Base-by-base conservation (phyloP, 1,140 invertebrate species). In the Drosophila micromelanica region DNA sequence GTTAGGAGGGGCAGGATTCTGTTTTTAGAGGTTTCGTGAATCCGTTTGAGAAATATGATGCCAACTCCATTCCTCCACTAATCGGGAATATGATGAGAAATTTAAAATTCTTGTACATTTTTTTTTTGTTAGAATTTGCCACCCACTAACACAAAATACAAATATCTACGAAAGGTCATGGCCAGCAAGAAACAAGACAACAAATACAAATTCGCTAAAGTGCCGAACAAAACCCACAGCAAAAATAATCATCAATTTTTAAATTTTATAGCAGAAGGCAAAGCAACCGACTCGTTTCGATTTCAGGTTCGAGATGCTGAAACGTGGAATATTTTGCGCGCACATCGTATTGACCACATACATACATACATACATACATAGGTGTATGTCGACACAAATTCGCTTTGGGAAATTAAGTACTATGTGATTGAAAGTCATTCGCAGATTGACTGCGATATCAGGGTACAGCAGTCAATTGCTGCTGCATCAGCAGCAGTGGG, bases 361-460 rank as follows among this genome's bases (percentile, higher is more conserved):
- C 5, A 48, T 13, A 48, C 45, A 48, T 11, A 23, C 5, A 20
- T n/a, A 48, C 45, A n/a, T 27, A 48, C 46, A 20, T 5, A 45
- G 8, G 4, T 17, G 23, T 17, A 43, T 56, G 51, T 71, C 55
- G 71, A 60, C 68, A 55, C 74, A 82, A 78, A 81, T 82, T 69
- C 71, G 74, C 79, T 74, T 82, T 81, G 74, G 79, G 64, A 81
- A 81, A 81, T 81, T 65, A 81, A 81, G 70, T 62, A 76, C 69
- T 65, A 74, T 80, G 79, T 78, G 79, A 78, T 74, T 74, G 60
- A 82, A 78, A 81, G 75, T 69, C 77, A 40, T 42, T 40, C 40
- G 56, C 63, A 65, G 63, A 48, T 23, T 23, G 20, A 23, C 20
- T 23, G 27, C 27, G 76, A 69, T 73, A 42, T 38, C 35, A 51